Conservation (phyloP, 2,113 vertebrate species). For the Peromyscus polionotus region DNA sequence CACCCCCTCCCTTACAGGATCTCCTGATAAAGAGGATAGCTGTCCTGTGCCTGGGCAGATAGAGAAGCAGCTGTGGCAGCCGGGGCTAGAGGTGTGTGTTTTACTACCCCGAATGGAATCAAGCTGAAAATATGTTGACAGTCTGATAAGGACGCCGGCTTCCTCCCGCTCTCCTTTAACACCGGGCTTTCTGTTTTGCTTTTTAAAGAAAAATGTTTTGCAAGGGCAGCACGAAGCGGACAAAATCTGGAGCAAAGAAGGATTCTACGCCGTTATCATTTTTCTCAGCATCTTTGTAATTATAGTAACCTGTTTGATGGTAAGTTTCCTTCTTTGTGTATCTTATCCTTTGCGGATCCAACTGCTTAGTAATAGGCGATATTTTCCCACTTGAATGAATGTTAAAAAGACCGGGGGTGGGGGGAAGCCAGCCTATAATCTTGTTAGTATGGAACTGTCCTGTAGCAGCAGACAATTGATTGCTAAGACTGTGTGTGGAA, state of each 20-base stretch:
- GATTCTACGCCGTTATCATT: slow-evolving; percentile 94
- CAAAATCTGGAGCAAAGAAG: slow-evolving; percentile 94
- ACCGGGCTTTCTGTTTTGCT: slow-evolving; percentile 82
- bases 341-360: slow-evolving; percentile 64
- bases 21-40: fast-evolving
- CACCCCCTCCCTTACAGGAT: background rate
- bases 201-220: slow-evolving; percentile 95
- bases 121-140: slow-evolving; percentile 77
- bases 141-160: slow-evolving; percentile 73
- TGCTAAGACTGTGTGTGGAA: slow-evolving; percentile 54
- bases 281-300: slow-evolving; percentile 97
- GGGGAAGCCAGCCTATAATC: slow-evolving; percentile 32
- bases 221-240: slow-evolving; percentile 94
- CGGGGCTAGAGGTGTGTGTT: slow-evolving; percentile 51
- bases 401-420: slow-evolving; percentile 7
- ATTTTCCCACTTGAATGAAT: slow-evolving; percentile 38
- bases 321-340: slow-evolving; percentile 87
- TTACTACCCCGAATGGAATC: slow-evolving; percentile 65
- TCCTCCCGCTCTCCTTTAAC: slow-evolving; percentile 73
- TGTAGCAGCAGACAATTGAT: background rate
- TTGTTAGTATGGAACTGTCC: slow-evolving; percentile 10
- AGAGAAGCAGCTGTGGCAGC: slow-evolving; percentile 31
- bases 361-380: slow-evolving; percentile 50
- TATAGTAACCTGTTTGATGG: slow-evolving; percentile 96
- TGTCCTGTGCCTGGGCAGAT: background rate